phyloP scores from a whole-genome alignment of 2,113 vertebrate genomes.

The Stigmatopora argus region DNA sequence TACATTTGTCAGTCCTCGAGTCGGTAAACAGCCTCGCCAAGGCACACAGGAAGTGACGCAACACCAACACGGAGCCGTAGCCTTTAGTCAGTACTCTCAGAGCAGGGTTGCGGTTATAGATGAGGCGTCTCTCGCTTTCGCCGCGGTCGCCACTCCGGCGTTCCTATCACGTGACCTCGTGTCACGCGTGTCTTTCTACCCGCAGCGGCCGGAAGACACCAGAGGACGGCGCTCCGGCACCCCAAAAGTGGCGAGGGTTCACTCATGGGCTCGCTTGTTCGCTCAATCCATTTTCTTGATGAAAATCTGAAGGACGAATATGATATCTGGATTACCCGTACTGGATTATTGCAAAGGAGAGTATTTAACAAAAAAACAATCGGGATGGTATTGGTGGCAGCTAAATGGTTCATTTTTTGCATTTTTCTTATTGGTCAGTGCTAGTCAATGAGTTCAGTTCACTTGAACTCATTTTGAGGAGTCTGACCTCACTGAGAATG shows the following conservation, averaged over 20 bases:
- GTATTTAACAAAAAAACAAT: too few relatives aligned
- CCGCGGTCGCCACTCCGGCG: not conserved
- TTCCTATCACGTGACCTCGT: not conserved
- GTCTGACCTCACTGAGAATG: constrained; percentile 90
- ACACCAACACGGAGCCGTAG: not conserved
- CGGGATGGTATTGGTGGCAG: too few relatives aligned
- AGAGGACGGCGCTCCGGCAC: constrained; percentile 44
- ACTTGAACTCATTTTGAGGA: too few relatives aligned
- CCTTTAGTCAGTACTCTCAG: not conserved
- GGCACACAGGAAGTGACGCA: not conserved
- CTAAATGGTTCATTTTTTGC: too few relatives aligned
- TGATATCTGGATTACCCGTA: too few relatives aligned
- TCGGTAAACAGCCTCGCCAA: constrained; percentile 4
- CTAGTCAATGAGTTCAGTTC: too few relatives aligned
- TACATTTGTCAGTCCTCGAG: not conserved
- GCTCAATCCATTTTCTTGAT: constrained; percentile 86
- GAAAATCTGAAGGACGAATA: constrained; percentile 77
- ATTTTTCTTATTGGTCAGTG: too few relatives aligned
- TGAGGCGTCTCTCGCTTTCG: not conserved
- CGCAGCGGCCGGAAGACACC: constrained; percentile 45
- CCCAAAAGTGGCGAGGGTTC: constrained; percentile 17
- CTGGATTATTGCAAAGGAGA: too few relatives aligned
- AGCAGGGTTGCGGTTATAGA: not conserved
- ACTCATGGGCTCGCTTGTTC: not conserved
- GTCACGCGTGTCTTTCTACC: constrained; percentile 9